Conservation (phyloP, 2,888 invertebrate species). For the Stenolophus ochropezus region DNA sequence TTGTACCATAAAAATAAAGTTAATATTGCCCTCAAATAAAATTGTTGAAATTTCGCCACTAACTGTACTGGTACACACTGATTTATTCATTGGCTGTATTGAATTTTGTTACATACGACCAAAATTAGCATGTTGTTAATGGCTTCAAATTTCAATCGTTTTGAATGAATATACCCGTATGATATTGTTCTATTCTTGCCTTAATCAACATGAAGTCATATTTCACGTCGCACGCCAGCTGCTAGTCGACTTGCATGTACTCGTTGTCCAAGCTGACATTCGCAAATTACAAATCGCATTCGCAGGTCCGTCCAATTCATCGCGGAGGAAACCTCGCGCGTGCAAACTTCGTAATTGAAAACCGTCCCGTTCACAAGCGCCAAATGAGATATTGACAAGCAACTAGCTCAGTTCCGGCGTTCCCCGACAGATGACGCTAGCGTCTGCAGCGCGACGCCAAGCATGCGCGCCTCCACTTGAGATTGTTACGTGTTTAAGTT, state of each 20-base stretch:
- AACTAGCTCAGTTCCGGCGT: constrained; percentile 36
- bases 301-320: background rate
- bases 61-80: too few relatives aligned
- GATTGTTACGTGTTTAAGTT: constrained; percentile 42
- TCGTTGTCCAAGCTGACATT: constrained; percentile 16
- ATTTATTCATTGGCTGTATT: too few relatives aligned
- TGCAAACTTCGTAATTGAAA: constrained; percentile 8
- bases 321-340: constrained; percentile 15
- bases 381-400: constrained; percentile 53
- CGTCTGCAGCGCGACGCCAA: background rate
- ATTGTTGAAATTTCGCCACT: too few relatives aligned
- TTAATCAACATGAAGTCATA: background rate
- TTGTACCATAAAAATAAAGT: too few relatives aligned
- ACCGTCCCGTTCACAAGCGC: constrained; percentile 33
- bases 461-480: background rate
- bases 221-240: constrained; percentile 6
- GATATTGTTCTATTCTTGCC: background rate
- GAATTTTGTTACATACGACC: too few relatives aligned
- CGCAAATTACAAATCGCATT: constrained; percentile 48
- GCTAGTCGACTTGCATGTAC: background rate
- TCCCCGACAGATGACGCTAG: constrained; percentile 34
- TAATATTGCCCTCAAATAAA: too few relatives aligned
- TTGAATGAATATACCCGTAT: too few relatives aligned
- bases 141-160: too few relatives aligned
- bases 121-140: too few relatives aligned